A percentile compares a stretch with the other conserved stretches of the same genome.
These are phyloP conservation scores for Phataginus tetradactyla DNA, from an alignment of 2,797 vertebrate species.

Conservation along the genomic window DNA sequence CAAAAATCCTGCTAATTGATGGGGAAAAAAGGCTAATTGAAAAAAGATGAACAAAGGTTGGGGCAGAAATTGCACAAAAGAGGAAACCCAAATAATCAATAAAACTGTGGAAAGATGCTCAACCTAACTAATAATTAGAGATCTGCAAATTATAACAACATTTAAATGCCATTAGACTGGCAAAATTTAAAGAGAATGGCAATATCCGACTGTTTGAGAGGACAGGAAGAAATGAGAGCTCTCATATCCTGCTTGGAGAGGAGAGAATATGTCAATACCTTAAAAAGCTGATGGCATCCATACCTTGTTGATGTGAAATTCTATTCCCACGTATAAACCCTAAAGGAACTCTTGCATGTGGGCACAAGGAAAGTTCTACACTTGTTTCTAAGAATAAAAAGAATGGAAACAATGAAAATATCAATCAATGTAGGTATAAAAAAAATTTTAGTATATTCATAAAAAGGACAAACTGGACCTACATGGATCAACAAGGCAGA, in stretches of 20 bases:
- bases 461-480: not conserved
- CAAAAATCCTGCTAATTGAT: not conserved
- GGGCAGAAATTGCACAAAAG: not conserved
- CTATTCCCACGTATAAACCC: not conserved
- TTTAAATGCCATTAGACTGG: not conserved
- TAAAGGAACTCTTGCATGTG: not conserved
- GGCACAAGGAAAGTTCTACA: not conserved
- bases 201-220: not conserved
- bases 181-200: not conserved
- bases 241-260: not conserved
- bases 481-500: not conserved
- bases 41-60: not conserved
- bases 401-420: not conserved
- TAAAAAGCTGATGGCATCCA: not conserved
- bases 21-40: not conserved
- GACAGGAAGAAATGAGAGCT: not conserved
- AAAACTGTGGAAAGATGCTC: not conserved
- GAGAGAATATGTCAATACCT: not conserved
- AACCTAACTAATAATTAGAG: not conserved
- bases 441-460: not conserved
- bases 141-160: not conserved
- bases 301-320: not conserved
- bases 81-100: not conserved
- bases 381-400: not conserved
- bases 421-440: not conserved